Base-by-base conservation (phyloP, 2,113 vertebrate genomes). In the Larimichthys crocea region DNA sequence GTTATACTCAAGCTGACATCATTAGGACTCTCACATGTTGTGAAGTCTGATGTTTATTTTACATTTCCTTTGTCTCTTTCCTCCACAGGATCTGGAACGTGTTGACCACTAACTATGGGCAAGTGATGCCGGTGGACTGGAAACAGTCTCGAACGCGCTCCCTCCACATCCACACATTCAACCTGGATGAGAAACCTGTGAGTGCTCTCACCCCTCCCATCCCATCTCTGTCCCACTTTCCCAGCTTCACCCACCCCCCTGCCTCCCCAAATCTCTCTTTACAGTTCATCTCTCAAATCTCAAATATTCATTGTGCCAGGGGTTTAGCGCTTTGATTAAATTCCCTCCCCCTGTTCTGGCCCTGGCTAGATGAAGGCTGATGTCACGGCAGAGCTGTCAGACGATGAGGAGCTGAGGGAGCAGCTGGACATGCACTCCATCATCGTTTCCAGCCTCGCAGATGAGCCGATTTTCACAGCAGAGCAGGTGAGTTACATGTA, bases 361-460 rank as follows among this genome's bases (percentile, higher is more conserved):
- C 53, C 70, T 55, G 46, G 29, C 60, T 74, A 99, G 98, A 88
- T 91, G 71, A 93, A 91, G 87, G 94, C 95, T 60, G 92, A 94
- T 81, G 89, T 96, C 79, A 90, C 95, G 48, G 94, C 95, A 57
- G 98, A 98, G 69, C 72, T 96, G 11, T 97, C 96, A 5, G 98
- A 99, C 59, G 97, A 99, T 0, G 98, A 99, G 86, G 98, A 99
- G 78, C 93, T 99, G 84, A 95, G 97, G 87, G 98, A 99, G 56
- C 97, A 99, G 87, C 87, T 99, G 93, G 98, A 99, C 89, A 97
- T 98, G 97, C 98, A 99, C 91, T 95, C 98, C 10, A 98, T 99
- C 91, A 98, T 99, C 3, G 97, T 99, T 55, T 97, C 98, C 65
- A 97, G 96, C 35, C 93, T 99, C 40, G 95, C 83, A 0, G 97